Conservation (phyloP, 2,888 invertebrate species). For the Deilephila elpenor region DNA sequence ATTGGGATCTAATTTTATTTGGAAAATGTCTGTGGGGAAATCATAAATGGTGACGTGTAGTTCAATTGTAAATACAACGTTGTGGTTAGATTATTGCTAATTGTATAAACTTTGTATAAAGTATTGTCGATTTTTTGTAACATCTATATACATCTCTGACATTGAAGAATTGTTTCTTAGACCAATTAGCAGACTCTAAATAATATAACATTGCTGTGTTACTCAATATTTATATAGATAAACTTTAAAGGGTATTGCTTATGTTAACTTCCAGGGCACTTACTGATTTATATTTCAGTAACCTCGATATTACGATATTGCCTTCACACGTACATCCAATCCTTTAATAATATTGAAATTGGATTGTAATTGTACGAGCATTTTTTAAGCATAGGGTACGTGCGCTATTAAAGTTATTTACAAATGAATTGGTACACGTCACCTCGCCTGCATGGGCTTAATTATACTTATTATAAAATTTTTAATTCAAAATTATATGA, state of each 20-base stretch:
- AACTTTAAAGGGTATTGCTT: background rate
- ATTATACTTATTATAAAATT: no score
- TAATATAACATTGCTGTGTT: conserved; percentile 8
- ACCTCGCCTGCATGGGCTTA: no score
- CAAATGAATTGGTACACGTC: no score
- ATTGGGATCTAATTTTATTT: background rate
- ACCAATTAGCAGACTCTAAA: conserved; percentile 16
- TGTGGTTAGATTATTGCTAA: background rate
- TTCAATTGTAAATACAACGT: background rate
- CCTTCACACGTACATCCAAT: no score
- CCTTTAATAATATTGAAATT: no score
- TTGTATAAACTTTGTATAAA: background rate
- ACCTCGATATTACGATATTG: background rate
- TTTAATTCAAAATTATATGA: no score
- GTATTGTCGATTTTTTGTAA: background rate
- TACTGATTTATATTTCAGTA: background rate
- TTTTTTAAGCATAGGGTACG: no score
- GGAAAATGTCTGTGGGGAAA: background rate
- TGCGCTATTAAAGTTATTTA: no score
- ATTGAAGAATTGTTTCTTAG: conserved; percentile 16
- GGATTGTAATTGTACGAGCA: no score
- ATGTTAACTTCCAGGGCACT: background rate
- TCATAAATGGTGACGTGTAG: background rate
- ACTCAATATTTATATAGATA: background rate
- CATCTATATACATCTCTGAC: background rate